These are phyloP conservation scores for Oryzias celebensis DNA, from an alignment of 2,113 vertebrate genomes.

Conservation along the genomic window DNA sequence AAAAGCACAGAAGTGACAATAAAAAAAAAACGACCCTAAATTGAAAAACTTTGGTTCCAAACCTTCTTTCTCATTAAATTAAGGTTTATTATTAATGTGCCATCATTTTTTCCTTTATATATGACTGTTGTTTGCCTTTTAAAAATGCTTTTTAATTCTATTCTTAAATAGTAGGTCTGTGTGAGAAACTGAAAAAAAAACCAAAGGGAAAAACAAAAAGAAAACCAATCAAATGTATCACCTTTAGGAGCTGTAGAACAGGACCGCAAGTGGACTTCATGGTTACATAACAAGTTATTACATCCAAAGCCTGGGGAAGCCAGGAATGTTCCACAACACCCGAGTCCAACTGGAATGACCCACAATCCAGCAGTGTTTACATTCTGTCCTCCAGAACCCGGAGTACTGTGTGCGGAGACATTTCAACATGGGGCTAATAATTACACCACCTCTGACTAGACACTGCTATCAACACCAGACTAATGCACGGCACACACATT, in stretches of 20 bases:
- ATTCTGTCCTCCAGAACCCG: conserved; percentile 23
- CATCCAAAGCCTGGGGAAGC: conserved; percentile 68
- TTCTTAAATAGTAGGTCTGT: too few relatives aligned
- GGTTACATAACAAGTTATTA: conserved; percentile 55
- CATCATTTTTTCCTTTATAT: too few relatives aligned
- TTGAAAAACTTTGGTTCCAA: too few relatives aligned
- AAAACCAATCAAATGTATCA: neutral
- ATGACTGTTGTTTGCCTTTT: too few relatives aligned
- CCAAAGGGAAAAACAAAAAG: too few relatives aligned
- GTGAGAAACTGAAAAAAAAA: too few relatives aligned
- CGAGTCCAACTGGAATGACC: conserved; percentile 21
- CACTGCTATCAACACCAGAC: conserved; percentile 26
- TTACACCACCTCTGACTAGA: conserved; percentile 8
- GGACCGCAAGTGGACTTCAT: neutral
- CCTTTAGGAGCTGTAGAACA: neutral
- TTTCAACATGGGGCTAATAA: conserved; percentile 30
- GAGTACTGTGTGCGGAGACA: conserved; percentile 13
- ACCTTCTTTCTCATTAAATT: too few relatives aligned
- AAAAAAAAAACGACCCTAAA: too few relatives aligned
- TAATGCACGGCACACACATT: conserved; percentile 32
- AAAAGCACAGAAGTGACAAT: too few relatives aligned
- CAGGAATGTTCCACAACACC: conserved; percentile 71
- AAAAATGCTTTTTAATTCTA: too few relatives aligned
- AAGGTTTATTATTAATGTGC: too few relatives aligned
- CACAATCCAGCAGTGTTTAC: conserved; percentile 30